These are phyloP conservation scores for Parambassis ranga DNA, from an alignment of 2,797 vertebrate genomes.

Conservation along the genomic window DNA sequence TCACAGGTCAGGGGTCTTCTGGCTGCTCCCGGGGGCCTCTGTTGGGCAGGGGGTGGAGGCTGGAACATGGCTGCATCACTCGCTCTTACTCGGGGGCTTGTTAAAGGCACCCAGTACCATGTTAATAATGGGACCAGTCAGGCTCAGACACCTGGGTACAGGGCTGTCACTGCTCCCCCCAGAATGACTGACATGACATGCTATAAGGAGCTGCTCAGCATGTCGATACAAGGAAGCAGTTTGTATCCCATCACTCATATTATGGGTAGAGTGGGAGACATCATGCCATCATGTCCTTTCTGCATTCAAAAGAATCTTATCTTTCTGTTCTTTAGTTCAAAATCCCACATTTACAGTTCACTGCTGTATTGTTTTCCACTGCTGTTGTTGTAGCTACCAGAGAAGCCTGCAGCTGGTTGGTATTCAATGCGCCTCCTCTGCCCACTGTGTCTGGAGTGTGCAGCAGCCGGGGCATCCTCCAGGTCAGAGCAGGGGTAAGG, in stretches of 20 bases:
- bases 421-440: conserved; percentile 60
- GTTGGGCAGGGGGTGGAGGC: not conserved
- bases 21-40: conserved; percentile 15
- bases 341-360: conserved; percentile 4
- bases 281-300: conserved; percentile 5
- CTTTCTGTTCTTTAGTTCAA: not conserved
- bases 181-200: conserved; percentile 46
- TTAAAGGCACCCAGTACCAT: conserved; percentile 46
- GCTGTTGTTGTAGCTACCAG: conserved; percentile 26
- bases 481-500: conserved; percentile 78
- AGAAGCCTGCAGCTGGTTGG: conserved; percentile 60
- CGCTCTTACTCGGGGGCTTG: conserved; percentile 21
- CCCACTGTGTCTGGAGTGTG: conserved; percentile 61
- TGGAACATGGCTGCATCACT: not conserved
- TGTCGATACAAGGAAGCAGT: conserved; percentile 38
- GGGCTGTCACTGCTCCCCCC: conserved; percentile 41
- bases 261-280: not conserved
- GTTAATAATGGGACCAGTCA: conserved; percentile 52
- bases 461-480: conserved; percentile 68
- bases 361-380: conserved; percentile 43
- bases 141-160: conserved; percentile 64
- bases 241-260: conserved; percentile 43
- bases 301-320: conserved; percentile 8
- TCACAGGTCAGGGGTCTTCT: conserved; percentile 53
- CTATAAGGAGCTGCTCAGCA: conserved; percentile 31